Evolutionary conservation across 92 coral and sea anemone species (phyloP).

Genomic region (Anthopleura xanthogrammica): DNA sequence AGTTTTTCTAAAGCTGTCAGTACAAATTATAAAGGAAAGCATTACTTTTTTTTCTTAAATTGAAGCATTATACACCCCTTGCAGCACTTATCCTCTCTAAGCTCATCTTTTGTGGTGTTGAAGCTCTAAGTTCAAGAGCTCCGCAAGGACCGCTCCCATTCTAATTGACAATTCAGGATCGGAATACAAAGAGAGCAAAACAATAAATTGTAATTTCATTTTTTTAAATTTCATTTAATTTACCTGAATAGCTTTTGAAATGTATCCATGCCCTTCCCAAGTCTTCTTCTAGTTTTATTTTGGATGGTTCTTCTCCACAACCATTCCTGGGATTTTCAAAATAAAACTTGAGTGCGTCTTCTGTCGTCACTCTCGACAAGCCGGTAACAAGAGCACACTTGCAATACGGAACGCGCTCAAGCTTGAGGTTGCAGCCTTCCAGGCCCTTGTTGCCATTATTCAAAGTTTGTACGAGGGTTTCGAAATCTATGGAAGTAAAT

Average conservation of each 20-base stretch:
- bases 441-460: background rate
- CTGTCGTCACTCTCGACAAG: background rate
- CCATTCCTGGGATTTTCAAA: slow-evolving; percentile 30
- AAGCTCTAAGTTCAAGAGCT: too few relatives aligned
- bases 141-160: too few relatives aligned
- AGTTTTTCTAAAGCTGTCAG: background rate
- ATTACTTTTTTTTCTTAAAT: too few relatives aligned
- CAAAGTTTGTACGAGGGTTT: background rate
- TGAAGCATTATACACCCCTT: too few relatives aligned
- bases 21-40: background rate
- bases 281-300: background rate
- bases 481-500: background rate
- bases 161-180: too few relatives aligned
- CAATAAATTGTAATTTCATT: too few relatives aligned
- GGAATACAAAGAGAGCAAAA: too few relatives aligned
- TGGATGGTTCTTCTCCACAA: slow-evolving; percentile 24
- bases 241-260: slow-evolving; percentile 14
- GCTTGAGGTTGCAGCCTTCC: slow-evolving; percentile 9
- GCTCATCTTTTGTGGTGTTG: too few relatives aligned
- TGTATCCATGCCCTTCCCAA: slow-evolving; percentile 14
- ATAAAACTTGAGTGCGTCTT: slow-evolving; percentile 17
- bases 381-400: slow-evolving; percentile 19
- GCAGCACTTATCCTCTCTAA: too few relatives aligned
- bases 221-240: background rate
- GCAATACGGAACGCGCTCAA: slow-evolving; percentile 38